Evolutionary conservation across 2,113 vertebrate genomes (phyloP), one percentile per base, ranked within the genome.

Genomic region (Eudyptes chrysolophus): DNA sequence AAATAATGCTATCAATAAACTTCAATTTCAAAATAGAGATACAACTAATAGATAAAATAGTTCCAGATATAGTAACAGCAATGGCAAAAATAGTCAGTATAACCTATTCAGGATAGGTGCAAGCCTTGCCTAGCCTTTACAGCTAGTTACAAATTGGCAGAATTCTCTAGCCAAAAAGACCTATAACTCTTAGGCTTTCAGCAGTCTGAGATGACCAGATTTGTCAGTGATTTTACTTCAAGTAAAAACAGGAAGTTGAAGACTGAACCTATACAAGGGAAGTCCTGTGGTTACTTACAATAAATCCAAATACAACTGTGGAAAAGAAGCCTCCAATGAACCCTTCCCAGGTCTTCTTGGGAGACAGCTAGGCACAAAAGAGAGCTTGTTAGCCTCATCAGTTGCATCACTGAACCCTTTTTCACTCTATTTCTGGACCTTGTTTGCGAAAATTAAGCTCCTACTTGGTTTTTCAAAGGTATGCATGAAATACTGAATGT

Each of bases 291-390:
- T 76, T 95, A 99, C 99, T 99, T 97, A 99, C 99, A 79, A 99
- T 94, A 97, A 99, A 99, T 97, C 99, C 99, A 94, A 99, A 99
- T n/a, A 99, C 92, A 94, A 99, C 99, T 5, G 99, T 99, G 94
- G 98, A 98, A 97, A 99, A 99, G 98, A 99, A 99, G 13, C 99
- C 99, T 46, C 99, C 99, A 85, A 99, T 99, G 98, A 99, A 99
- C 27, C 99, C 99, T 98, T 99, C 99, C 99, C 99, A 99, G 46
- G 99, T 99, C 98, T 99, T 99, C 98, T 99, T 99, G 44, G 99
- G 99, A 57, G 99, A 99, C 42, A 99, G 98, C 99, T 99, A 97
- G 86, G 82, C 49, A 82, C 36, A 88, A 89, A 40, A 94, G 29
- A 97, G 36, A 68, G 80, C 10, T 42, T 42, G 17, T 72, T 32